Base-by-base conservation (phyloP, 2,888 invertebrate genomes). In the Odontocolon sp. region DNA sequence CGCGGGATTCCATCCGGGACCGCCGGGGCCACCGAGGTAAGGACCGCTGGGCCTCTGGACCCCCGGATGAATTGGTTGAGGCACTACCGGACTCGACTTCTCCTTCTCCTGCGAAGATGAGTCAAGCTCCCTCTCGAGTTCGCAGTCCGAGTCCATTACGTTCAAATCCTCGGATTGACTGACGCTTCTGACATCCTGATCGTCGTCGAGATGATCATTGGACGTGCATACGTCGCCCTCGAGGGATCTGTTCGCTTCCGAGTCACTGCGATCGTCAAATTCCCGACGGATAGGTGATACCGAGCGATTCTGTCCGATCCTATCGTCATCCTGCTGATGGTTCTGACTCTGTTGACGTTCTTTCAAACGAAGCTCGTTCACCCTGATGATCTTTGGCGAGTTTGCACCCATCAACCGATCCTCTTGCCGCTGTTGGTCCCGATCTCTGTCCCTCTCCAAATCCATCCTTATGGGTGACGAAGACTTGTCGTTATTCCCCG, bases 21-120 rank as follows among this genome's bases (percentile, higher is more conserved):
- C 88, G 69, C 86, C 87, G 93, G 59, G 93, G 92, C 93, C 93
- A 93, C 68, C 90, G 85, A 83, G 90, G 91, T 82, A 93, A 92
- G 80, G 93, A 91, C 82, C 92, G 80, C 92, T 91, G 82, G 94
- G 88, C 86, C 94, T 91, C 77, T 94, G 93, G 85, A 94, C 90
- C 18, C 92, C 92, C 3, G 93, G 92, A 83, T 92, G 92, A 81
- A 94, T 89, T 59, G 94, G 94, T 88, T 94, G 94, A 1, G 94
- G 94, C 61, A 94, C 93, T 81, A 94, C 92, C 59, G 94, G 94
- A 1, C 93, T 88, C 42, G 90, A 87, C 71, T 90, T 90, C 79
- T 89, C 89, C 81, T 90, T 89, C 78, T 87, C 87, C 77, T 85
- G 85, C 6, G 74, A 74, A 33, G 56, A 70, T 16, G 76, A 56